phyloP scores from a whole-genome alignment of 1,140 invertebrate genomes.

The Lamellibrachia luymesi region DNA sequence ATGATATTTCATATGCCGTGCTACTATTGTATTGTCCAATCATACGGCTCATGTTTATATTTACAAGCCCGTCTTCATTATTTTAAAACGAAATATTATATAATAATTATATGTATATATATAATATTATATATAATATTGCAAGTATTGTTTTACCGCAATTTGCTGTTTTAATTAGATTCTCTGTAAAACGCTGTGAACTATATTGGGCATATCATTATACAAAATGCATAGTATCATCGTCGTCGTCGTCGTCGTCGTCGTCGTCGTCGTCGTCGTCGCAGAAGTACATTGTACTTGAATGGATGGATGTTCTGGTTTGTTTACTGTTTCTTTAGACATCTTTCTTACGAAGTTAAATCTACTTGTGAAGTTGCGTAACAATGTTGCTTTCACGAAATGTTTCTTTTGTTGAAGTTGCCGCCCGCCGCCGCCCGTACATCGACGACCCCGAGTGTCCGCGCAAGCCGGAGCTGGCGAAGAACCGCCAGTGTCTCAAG shows the following conservation, averaged over 20 bases:
- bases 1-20: not conserved
- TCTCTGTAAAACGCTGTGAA: constrained; percentile 1
- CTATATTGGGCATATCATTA: constrained; percentile 8
- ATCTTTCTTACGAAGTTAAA: too few relatives aligned
- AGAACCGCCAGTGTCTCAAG: constrained; percentile 68
- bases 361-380: not conserved
- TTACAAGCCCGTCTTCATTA: not conserved
- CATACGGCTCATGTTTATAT: not conserved
- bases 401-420: not conserved
- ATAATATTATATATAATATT: not conserved
- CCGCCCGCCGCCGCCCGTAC: constrained; percentile 17
- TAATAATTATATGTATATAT: not conserved
- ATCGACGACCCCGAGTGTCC: constrained; percentile 20
- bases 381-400: not conserved
- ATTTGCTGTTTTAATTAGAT: not conserved
- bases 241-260: too few relatives aligned
- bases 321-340: too few relatives aligned
- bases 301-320: too few relatives aligned
- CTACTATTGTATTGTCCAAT: not conserved
- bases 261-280: too few relatives aligned
- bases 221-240: not conserved
- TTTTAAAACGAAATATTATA: not conserved
- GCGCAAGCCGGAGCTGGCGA: constrained; percentile 20
- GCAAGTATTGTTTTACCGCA: not conserved
- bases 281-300: too few relatives aligned